Evolutionary conservation across 2,113 vertebrate species (phyloP), one percentile per base, ranked within the genome.

Genomic region (Leptocoma aspasia): DNA sequence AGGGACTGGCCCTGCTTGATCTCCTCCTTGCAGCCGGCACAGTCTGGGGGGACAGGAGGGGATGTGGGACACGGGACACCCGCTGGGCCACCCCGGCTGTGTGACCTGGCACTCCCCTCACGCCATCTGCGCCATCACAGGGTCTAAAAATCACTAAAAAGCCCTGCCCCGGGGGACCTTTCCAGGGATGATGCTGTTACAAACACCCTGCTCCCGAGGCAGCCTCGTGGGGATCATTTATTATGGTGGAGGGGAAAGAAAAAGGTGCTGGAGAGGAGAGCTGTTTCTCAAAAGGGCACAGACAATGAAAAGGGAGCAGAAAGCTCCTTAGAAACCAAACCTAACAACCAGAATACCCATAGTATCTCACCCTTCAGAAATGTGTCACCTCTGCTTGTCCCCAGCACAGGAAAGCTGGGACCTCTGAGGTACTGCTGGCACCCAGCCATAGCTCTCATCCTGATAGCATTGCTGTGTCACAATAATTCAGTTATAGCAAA

Each of bases 1-100:
- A 99, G 99, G 2, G 99, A 99, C 97, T 99, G 99, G 77, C 99
- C 99, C 53, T 99, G 99, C 96, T 99, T 99, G 97, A 99, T 99
- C 97, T 99, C 99, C 41, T 99, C 99, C 96, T 99, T 98, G 97
- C 99, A 99, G 69, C 99, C 99, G 6, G 99, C 99, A 8, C 99
- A 99, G 92, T 99, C 99, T 99, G 96, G 7, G 71, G 93, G 69
- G 5, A 78, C 39, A 93, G 83, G 90, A 69, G 84, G 45, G 35
- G 9, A 3, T 0, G 10, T 53, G 45, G 44, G 57, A 78, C 66
- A 39, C 2, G 65, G 41, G 82, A 47, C 65, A 59, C 23, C 33
- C 71, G 65, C 85, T 11, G 66, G 26, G 26, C 7, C 27, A 23
- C 1, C 23, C n/a, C 1, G 2, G 17, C 20, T 4, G 1, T 13